These are phyloP conservation scores for Tanytarsus gracilentus DNA, from an alignment of 2,888 invertebrate genomes.

Conservation along the genomic window DNA sequence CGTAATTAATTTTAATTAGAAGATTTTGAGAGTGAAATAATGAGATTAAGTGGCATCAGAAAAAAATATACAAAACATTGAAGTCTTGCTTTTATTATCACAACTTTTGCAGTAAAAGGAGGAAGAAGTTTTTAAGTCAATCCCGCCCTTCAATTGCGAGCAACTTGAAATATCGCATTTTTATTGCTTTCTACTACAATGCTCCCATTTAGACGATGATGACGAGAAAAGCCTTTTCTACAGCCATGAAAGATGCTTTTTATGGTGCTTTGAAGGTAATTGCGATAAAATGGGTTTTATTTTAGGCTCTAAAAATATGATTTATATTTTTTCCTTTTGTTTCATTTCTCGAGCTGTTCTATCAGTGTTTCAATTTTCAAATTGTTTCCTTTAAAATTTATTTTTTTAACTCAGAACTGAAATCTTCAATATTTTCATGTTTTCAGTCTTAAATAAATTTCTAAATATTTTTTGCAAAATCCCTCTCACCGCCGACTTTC, in stretches of 20 bases:
- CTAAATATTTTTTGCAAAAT: too few species aligned
- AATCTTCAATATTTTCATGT: background rate
- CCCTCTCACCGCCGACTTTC: too few species aligned
- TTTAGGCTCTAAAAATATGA: too few species aligned
- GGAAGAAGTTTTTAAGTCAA: background rate
- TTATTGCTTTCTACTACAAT: conserved; percentile 21
- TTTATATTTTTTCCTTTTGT: too few species aligned
- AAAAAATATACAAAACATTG: background rate
- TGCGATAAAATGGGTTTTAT: too few species aligned
- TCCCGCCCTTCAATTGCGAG: background rate
- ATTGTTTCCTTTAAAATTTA: background rate
- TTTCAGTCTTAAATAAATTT: background rate
- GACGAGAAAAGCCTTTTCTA: background rate
- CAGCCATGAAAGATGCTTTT: background rate
- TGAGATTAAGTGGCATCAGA: background rate
- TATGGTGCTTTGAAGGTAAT: conserved; percentile 3
- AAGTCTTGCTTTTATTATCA: background rate
- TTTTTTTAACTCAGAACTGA: background rate
- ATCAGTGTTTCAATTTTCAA: background rate
- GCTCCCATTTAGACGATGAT: background rate
- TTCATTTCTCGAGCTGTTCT: too few species aligned
- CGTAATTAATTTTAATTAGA: conserved; percentile 25
- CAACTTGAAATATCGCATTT: conserved; percentile 14
- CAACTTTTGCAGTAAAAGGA: background rate
- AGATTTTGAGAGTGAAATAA: conserved; percentile 4